Conservation (phyloP, 2,888 invertebrate species). For the Synanthedon formicaeformis region DNA sequence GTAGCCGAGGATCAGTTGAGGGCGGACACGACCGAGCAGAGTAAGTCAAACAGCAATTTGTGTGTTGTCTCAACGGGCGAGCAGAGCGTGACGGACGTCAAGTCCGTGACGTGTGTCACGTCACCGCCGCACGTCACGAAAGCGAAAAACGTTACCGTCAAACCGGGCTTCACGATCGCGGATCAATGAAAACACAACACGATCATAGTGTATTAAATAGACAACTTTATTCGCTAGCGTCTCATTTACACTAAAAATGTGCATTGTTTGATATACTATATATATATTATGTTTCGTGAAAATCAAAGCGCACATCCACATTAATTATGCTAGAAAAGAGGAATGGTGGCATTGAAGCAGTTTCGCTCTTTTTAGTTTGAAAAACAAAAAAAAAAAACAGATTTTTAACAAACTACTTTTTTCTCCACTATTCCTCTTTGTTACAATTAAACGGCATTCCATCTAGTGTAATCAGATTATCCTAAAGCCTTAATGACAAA, state of each 20-base stretch:
- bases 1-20: constrained; percentile 41
- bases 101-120: not conserved
- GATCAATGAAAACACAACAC: constrained; percentile 20
- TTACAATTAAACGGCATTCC: too few relatives aligned
- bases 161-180: constrained; percentile 43
- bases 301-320: too few relatives aligned
- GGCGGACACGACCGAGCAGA: constrained; percentile 31
- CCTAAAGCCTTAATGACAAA: too few relatives aligned
- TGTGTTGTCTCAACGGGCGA: constrained; percentile 4
- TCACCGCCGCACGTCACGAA: constrained; percentile 38
- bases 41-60: constrained; percentile 25
- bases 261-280: not conserved
- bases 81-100: too few relatives aligned
- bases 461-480: too few relatives aligned
- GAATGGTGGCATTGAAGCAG: too few relatives aligned
- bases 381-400: too few relatives aligned
- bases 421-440: too few relatives aligned
- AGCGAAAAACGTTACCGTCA: constrained; percentile 38
- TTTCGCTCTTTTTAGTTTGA: too few relatives aligned
- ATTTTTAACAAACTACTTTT: too few relatives aligned
- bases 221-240: not conserved
- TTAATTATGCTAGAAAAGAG: too few relatives aligned
- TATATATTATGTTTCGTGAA: too few relatives aligned
- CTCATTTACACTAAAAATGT: not conserved
- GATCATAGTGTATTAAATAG: not conserved